Percentiles rank a stretch among this genome's conserved stretches.
Conservation (phyloP, 2,888 invertebrate genomes). For the Allolobophora icterica region DNA sequence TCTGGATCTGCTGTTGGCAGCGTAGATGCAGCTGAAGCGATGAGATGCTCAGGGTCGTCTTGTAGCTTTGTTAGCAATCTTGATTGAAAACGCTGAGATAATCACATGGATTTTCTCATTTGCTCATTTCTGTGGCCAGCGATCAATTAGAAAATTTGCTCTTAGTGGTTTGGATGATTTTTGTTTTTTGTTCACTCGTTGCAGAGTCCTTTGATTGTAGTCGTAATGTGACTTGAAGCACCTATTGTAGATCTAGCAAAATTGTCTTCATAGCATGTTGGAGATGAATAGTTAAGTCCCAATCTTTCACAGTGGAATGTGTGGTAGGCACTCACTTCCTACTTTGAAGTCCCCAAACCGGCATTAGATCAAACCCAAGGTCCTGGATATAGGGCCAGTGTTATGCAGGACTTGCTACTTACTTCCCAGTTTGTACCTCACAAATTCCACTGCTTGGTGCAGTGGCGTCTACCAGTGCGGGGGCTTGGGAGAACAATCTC, state of each 20-base stretch:
- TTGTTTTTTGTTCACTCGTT: background rate
- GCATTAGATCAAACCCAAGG: background rate
- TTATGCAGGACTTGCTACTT: background rate
- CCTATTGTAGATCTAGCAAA: too few relatives aligned
- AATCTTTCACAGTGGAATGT: too few relatives aligned
- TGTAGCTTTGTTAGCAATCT: background rate
- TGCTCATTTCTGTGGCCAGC: background rate
- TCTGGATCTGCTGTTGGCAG: background rate
- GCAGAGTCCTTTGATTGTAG: background rate
- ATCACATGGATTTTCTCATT: background rate
- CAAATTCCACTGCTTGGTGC: background rate
- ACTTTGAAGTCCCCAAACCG: background rate
- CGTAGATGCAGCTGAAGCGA: background rate
- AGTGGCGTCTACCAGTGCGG: too few relatives aligned
- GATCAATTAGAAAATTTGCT: background rate
- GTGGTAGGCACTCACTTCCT: too few relatives aligned
- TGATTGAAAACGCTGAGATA: background rate
- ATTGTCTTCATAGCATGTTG: too few relatives aligned
- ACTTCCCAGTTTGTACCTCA: background rate
- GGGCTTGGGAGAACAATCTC: too few relatives aligned
- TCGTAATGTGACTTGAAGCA: background rate
- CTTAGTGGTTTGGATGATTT: background rate
- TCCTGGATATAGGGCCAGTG: background rate
- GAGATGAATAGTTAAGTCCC: too few relatives aligned
- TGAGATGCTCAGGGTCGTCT: background rate